These are phyloP conservation scores for Empis stercorea DNA, from an alignment of 2,888 invertebrate genomes.

Conservation along the genomic window DNA sequence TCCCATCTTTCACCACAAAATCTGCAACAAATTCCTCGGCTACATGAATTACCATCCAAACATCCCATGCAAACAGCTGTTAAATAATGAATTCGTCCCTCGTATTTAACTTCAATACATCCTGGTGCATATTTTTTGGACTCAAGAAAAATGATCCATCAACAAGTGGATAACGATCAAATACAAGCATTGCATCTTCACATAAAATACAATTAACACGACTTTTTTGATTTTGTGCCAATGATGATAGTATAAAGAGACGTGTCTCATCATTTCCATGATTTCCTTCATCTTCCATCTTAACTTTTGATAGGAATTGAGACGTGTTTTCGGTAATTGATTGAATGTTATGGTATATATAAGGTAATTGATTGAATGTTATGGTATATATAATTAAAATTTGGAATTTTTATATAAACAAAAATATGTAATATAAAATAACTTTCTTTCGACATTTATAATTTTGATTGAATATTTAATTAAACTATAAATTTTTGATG, in stretches of 20 bases:
- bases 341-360: no score
- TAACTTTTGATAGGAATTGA: conserved; percentile 98
- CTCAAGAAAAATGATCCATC: conserved; percentile 98
- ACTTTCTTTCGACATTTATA: no score
- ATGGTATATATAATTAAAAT: no score
- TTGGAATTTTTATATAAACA: no score
- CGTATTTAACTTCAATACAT: conserved; percentile 83
- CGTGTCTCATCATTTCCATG: conserved; percentile 97
- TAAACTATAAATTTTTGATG: no score
- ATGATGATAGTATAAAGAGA: conserved; percentile 86
- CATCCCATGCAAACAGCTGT: conserved; percentile 93
- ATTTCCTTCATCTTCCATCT: conserved; percentile 98
- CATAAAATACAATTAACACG: conserved; percentile 79
- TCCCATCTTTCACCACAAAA: conserved; percentile 83
- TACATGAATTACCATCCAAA: conserved; percentile 68
- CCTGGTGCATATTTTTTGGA: conserved; percentile 76
- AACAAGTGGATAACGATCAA: conserved; percentile 93
- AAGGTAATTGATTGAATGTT: conserved; percentile 88
- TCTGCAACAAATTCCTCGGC: conserved; percentile 63
- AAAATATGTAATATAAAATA: no score
- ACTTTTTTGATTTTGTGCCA: conserved; percentile 82
- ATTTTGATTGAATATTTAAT: no score
- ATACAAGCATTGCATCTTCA: conserved; percentile 78
- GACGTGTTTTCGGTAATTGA: conserved; percentile 83
- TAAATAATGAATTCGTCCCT: conserved; percentile 78